These are phyloP conservation scores for Hesperia comma DNA, from an alignment of 2,888 invertebrate species.

Conservation along the genomic window DNA sequence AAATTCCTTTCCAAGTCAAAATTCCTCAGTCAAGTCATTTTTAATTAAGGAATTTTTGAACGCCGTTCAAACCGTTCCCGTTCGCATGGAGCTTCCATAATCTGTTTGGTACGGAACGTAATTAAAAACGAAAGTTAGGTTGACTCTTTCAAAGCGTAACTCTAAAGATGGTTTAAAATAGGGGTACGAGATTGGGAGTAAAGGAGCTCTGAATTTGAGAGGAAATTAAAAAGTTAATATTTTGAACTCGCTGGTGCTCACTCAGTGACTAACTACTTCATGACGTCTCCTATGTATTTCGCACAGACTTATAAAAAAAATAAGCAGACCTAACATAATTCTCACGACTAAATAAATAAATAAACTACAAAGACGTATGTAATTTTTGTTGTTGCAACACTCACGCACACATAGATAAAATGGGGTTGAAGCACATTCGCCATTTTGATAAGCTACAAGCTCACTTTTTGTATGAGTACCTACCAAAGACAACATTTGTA, in stretches of 20 bases:
- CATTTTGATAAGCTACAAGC: too few species aligned
- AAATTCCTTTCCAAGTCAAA: slow-evolving; percentile 33
- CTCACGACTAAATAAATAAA: too few species aligned
- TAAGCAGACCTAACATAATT: too few species aligned
- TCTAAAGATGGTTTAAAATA: slow-evolving; percentile 26
- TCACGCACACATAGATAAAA: too few species aligned
- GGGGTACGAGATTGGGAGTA: slow-evolving; percentile 2
- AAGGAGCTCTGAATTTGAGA: not conserved
- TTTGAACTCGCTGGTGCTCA: not conserved
- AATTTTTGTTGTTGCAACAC: too few species aligned
- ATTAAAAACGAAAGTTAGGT: slow-evolving; percentile 31
- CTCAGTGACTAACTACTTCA: too few species aligned
- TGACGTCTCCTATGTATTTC: too few species aligned
- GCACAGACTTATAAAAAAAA: too few species aligned
- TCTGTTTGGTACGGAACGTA: slow-evolving; percentile 30
- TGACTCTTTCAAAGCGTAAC: slow-evolving; percentile 29
- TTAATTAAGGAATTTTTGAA: slow-evolving; percentile 48
- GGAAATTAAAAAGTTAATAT: not conserved
- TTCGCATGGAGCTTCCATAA: slow-evolving; percentile 26
- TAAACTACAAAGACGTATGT: too few species aligned
- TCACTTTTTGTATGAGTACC: too few species aligned
- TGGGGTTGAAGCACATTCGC: too few species aligned
- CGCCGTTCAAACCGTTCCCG: slow-evolving; percentile 26
- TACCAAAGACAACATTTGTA: too few species aligned
- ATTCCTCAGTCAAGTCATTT: slow-evolving; percentile 46